Evolutionary conservation across 2,113 vertebrate genomes (phyloP), one percentile per base, ranked within the genome.

Genomic region (Zosterops pallidus): DNA sequence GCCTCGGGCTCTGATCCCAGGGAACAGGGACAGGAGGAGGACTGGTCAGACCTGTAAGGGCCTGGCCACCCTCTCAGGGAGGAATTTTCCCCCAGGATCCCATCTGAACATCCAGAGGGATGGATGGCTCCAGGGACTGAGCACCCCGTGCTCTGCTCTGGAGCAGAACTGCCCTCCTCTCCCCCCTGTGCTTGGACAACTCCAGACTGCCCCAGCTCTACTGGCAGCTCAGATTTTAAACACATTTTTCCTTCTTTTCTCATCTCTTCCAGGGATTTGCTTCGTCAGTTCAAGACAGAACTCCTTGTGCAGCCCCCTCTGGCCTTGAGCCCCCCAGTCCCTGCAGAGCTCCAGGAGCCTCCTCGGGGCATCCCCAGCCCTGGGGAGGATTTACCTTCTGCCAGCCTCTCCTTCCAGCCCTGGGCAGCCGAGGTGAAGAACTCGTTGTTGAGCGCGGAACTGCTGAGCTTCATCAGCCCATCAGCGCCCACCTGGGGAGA

Each of bases 381-480:
- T 1, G 35, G 42, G 13, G 59, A 35, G 25, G 35, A 93, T 97
- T 97, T 92, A 99, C 99, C 99, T 98, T 99, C 99, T 12, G 99
- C 97, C 35, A 99, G 96, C 62, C 99, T 97, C 93, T 99, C 99
- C 94, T 99, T 99, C 99, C 99, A 99, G 22, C 99, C 98, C 92
- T 99, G 99, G 10, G 99, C 99, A 29, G 99, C 99, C 19, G 99
- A 99, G 8, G 99, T 99, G 96, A 99, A 99, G 98, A 99, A 99
- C 94, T 99, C 99, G 14, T 99, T 99, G 97, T 99, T 99, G 96
- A 99, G 98, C 2, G 99, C 99, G 4, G 99, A 99, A 79, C 98
- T 98, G 62, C 98, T 99, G 89, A 99, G 98, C 97, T 98, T 99
- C 98, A 99, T 97, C 62, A 99, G 91, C 52, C 99, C 99, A 6